Evolutionary conservation across 1,140 invertebrate genomes (phyloP), one percentile per base, ranked within the genome.

Genomic region (Drosophila bocki): DNA sequence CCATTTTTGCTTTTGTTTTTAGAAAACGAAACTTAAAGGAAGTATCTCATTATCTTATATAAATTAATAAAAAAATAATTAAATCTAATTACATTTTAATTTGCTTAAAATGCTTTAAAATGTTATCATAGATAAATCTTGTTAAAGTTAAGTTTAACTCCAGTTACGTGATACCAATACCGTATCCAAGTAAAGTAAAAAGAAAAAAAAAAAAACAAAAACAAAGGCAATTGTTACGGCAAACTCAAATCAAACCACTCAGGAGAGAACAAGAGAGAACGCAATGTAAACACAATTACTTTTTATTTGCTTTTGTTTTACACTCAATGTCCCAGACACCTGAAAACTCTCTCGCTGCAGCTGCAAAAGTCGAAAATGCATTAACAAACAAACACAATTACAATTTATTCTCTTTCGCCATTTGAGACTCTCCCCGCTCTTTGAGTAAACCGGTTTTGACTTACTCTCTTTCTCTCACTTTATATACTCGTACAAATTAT

Each of bases 251-350:
- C 53, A 58, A 58, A n/a, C 15, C 29, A 44, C 56, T 35, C 37
- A 22, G 32, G 50, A 76, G 57, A 15, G 2, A 19, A 22, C 35
- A 37, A n/a, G 47, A 64, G 17, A 67, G 51, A 39, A 39, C 2
- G 37, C 42, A 70, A 37, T 68, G 53, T 68, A 83, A 83, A 76
- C 57, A 72, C 47, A 82, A 83, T 75, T 76, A 70, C 68, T 41
- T 57, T 70, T 64, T 61, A 57, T 80, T 81, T 81, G 61, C 32
- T 44, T 77, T 81, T 60, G 68, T 78, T 82, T 82, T 78, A 48
- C 44, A 64, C 47, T 56, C 53, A 57, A 64, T 9, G 33, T 35
- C 72, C 48, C 42, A 29, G 45, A 29, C 64, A 45, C 37, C 47
- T 44, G 54, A 32, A 67, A 58, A 17, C 0, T 45, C 7, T 35